Base-by-base conservation (phyloP, 2,888 invertebrate genomes). In the Yponomeuta sedellus region DNA sequence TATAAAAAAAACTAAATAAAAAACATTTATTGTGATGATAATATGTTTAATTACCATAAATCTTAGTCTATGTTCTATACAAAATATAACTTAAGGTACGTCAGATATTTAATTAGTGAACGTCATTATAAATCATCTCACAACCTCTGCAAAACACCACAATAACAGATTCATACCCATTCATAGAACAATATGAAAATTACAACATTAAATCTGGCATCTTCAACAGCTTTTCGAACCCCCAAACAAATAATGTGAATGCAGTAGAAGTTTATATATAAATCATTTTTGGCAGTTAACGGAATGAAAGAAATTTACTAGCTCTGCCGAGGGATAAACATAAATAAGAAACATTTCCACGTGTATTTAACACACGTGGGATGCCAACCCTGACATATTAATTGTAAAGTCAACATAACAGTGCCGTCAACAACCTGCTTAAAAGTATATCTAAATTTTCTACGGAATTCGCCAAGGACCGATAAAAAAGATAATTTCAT, bases 111-210 rank as follows among this genome's bases (percentile, higher is more conserved):
- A 87, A 86, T 86, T 89, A 89, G 86, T 88, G 86, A 90, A 89
- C 88, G 87, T 88, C 79, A 82, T 82, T 83, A 89, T 89, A 89
- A 85, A 90, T 88, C 89, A 86, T 89, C 88, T 91, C 91, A 91
- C 91, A 91, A 91, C 91, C 90, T 80, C 89, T 83, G 87, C 90
- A 91, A 52, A 52, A 91, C 90, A 86, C 82, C 76, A 79, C 78
- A 81, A 71, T 78, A 80, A 83, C 83, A 85, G 78, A 80, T 80
- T 80, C 84, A 78, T 84, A 83, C 80, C 82, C 79, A 79, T 80
- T 74, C 81, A 85, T 82, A 84, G 77, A 85, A 82, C 81, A 83
- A 79, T 84, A 78, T 79, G 77, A 64, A 82, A 80, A 77, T 76
- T 76, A 80, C 80, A 85, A 85, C 83, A 82, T 79, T 74, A 75